Evolutionary conservation across 1,140 invertebrate species (phyloP).

Genomic region (Leucophenga varia): DNA sequence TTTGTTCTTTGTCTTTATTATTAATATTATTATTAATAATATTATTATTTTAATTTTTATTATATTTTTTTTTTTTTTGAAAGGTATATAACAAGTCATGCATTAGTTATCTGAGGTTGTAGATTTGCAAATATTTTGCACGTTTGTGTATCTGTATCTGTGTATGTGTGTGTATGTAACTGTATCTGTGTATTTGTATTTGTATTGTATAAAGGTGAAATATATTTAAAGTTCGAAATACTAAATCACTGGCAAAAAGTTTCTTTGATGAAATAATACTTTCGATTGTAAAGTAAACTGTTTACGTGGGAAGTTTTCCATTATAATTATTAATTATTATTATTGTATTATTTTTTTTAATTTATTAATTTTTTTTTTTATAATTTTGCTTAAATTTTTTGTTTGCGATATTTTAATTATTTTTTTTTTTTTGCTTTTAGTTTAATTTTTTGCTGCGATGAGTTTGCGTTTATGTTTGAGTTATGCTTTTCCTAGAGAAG

Average conservation of each 20-base stretch:
- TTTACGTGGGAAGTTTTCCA: constrained; percentile 36
- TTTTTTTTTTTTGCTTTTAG: background rate
- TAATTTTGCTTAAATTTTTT: constrained; percentile 17
- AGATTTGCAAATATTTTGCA: constrained; percentile 17
- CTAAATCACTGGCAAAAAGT: constrained; percentile 5
- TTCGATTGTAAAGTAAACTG: constrained; percentile 37
- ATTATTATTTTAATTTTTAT: constrained; percentile 21
- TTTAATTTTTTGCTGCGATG: background rate
- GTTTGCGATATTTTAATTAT: constrained; percentile 15
- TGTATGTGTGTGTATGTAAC: constrained; percentile 12
- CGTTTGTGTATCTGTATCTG: constrained; percentile 10
- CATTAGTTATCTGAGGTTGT: constrained; percentile 14
- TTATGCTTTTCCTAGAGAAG: too few relatives aligned
- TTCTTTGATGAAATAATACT: constrained; percentile 36
- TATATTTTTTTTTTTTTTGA: constrained; percentile 15
- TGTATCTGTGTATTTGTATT: too few relatives aligned
- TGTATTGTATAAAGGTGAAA: constrained; percentile 1
- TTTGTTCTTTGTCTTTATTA: constrained; percentile 13
- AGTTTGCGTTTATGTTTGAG: too few relatives aligned
- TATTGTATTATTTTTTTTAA: too few relatives aligned
- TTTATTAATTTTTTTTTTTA: too few relatives aligned
- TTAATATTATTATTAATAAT: constrained; percentile 25
- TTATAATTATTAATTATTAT: too few relatives aligned
- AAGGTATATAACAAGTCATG: constrained; percentile 22
- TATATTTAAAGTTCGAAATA: background rate